phyloP scores from a whole-genome alignment of 2,797 vertebrate species.

The Todus mexicanus region DNA sequence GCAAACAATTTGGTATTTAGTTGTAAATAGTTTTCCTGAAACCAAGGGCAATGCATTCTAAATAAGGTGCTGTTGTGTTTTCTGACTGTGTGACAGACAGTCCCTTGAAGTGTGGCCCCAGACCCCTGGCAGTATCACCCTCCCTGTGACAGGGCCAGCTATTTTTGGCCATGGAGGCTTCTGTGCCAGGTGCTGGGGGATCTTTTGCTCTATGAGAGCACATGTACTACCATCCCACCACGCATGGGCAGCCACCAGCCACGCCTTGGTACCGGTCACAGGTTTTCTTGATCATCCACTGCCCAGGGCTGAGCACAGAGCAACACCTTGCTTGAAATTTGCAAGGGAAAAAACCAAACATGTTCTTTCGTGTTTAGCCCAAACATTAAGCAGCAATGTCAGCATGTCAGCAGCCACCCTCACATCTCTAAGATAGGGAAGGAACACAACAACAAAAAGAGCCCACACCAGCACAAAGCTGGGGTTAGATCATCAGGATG shows the following conservation, averaged over 20 bases:
- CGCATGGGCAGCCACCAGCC: neutral
- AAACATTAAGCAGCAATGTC: neutral
- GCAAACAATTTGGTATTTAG: neutral
- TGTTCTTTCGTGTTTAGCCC: neutral
- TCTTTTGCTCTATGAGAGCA: neutral
- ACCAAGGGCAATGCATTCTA: neutral
- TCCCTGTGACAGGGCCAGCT: neutral
- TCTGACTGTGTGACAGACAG: neutral
- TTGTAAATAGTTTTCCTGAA: neutral
- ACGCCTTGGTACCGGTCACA: neutral
- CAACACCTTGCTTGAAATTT: neutral
- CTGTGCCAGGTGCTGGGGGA: rapidly evolving
- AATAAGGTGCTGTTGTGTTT: neutral
- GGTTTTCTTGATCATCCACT: neutral
- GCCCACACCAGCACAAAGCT: neutral
- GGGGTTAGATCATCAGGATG: neutral
- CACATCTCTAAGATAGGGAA: neutral
- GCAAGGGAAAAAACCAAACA: rapidly evolving
- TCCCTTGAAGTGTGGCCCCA: neutral
- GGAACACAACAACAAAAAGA: neutral
- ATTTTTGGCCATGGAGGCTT: neutral
- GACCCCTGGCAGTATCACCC: neutral
- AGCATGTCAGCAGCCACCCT: neutral
- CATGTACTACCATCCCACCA: rapidly evolving
- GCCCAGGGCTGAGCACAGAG: neutral